A percentile compares a stretch with the other conserved stretches of the same genome.
Conservation (phyloP, 2,797 vertebrate genomes). For the Tokudaia tokunoshimensis region DNA sequence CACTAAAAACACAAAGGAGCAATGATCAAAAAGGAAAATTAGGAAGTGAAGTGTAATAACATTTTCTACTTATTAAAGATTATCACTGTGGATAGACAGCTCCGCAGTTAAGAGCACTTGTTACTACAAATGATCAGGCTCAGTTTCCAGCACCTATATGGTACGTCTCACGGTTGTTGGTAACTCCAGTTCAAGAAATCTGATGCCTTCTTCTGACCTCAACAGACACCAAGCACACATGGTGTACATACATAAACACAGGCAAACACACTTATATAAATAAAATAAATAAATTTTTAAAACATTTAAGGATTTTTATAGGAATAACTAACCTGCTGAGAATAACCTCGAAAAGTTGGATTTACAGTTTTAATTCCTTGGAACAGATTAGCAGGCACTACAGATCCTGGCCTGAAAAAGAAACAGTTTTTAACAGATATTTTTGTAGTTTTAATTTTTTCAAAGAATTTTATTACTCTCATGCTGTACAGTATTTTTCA, state of each 20-base stretch:
- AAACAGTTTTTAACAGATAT: slow-evolving; percentile 56
- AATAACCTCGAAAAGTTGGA: slow-evolving; percentile 98
- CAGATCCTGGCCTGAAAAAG: slow-evolving; percentile 94
- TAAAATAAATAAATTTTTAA: not conserved
- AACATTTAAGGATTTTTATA: not conserved
- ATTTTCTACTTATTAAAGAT: slow-evolving; percentile 46
- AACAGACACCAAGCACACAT: not conserved
- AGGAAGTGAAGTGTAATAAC: not conserved
- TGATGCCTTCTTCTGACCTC: not conserved
- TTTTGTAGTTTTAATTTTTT: slow-evolving; percentile 51
- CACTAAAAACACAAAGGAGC: not conserved
- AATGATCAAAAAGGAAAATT: not conserved
- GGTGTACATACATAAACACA: not conserved
- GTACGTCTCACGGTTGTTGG: too few relatives aligned
- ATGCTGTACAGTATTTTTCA: not conserved
- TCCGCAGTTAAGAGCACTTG: not conserved
- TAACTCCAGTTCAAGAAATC: not conserved
- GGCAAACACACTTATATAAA: not conserved
- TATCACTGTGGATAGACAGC: slow-evolving; percentile 31
- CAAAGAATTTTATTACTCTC: slow-evolving; percentile 28
- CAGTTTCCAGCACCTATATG: not conserved
- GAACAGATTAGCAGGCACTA: slow-evolving; percentile 98
- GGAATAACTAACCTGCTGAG: slow-evolving; percentile 93
- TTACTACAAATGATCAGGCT: not conserved
- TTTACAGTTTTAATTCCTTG: slow-evolving; percentile 99